Base-by-base conservation (phyloP, 1,140 invertebrate species). In the Aphelenchoides besseyi region DNA sequence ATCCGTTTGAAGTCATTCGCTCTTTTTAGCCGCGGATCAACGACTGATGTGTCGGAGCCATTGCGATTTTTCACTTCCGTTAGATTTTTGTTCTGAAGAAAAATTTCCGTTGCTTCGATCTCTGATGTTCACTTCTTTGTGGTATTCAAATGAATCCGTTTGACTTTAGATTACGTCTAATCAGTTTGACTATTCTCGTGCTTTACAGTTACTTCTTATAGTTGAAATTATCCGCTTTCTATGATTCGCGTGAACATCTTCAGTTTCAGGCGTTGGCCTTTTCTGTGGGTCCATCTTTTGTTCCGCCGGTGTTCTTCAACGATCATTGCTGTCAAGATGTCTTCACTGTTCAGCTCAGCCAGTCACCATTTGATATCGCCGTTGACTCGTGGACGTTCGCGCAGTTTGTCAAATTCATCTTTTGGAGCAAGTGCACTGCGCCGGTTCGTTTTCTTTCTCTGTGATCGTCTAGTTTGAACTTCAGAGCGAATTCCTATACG, bases 351-450 rank as follows among this genome's bases (percentile, higher is more conserved):
- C 12, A 29, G 29, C 8, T 41, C 68, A 9, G 37, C 68, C 23
- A 61, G 54, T 26, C 62, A 72, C 41, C 73, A 74, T 54, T 59
- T 59, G 9, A 59, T 74, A 62, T 74, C 73, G 8, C 70, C 73
- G 2, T 62, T 74, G 28, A 52, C 55, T 5, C 36, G 73, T 12
- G 57, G 53, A 48, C 53, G 70, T 18, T 73, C 70, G 23, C 61
- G 68, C 1, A 59, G 55, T 59, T n/a, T 41, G 5, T 57, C 54
- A 3, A 57, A 12, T 26, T 57, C 54, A 1, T 66, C 32, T 66
- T n/a, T 30, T 33, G 30, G 33, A 48, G 48, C 62, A 3, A 26
- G 33, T 23, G 3, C n/a, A 26, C 18, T 36, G 30, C 5, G 62
- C 28, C 26, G 36, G 36, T 66, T 32, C n/a, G 18, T 26, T 61